These are phyloP conservation scores for Patiria pectinifera DNA, from an alignment of 53 echinoderm and acorn worm genomes.

Conservation along the genomic window DNA sequence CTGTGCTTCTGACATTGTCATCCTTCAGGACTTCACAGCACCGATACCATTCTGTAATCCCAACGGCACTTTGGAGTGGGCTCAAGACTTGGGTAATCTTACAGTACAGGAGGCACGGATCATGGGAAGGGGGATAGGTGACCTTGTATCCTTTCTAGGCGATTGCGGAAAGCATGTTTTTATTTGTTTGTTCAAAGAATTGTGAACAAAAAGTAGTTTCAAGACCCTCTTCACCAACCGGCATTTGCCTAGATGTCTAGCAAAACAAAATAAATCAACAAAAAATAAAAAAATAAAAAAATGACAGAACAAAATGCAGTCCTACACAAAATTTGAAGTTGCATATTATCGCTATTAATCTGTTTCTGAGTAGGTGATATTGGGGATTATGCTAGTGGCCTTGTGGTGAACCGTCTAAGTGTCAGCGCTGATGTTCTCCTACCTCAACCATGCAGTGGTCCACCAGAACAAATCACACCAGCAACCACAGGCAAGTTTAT, in stretches of 20 bases:
- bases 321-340: too few relatives aligned
- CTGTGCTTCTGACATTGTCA: constrained; percentile 40
- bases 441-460: constrained; percentile 33
- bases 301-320: too few relatives aligned
- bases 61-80: constrained; percentile 49
- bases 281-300: too few relatives aligned
- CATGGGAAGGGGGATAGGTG: too few relatives aligned
- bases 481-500: constrained; percentile 19
- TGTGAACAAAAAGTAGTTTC: too few relatives aligned
- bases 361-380: neutral
- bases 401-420: constrained; percentile 33
- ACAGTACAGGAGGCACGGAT: too few relatives aligned
- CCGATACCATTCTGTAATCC: constrained; percentile 64
- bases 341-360: neutral
- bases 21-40: constrained; percentile 30
- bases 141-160: too few relatives aligned
- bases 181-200: too few relatives aligned
- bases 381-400: constrained; percentile 44
- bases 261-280: too few relatives aligned
- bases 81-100: constrained; percentile 24
- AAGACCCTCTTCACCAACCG: too few relatives aligned
- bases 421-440: constrained; percentile 53
- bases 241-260: too few relatives aligned
- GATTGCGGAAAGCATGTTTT: too few relatives aligned
- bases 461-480: constrained; percentile 48